phyloP scores from a whole-genome alignment of 2,113 vertebrate species.

The Leucosticte australis region DNA sequence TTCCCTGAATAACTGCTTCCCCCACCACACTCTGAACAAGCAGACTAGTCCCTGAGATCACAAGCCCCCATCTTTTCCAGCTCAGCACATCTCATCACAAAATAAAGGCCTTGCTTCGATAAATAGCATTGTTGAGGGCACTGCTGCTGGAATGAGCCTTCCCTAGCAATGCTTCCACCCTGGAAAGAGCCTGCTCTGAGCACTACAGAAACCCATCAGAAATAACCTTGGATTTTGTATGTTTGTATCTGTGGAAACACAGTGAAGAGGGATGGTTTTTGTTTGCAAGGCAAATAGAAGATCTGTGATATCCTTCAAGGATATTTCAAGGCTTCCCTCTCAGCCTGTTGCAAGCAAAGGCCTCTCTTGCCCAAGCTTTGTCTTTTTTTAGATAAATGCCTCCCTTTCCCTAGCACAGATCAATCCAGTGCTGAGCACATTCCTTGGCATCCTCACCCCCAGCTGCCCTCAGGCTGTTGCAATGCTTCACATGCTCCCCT shows the following conservation, averaged over 20 bases:
- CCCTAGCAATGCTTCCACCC: background rate
- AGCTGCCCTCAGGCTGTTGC: conserved; percentile 6
- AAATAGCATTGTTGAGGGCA: conserved; percentile 11
- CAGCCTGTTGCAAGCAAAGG: conserved; percentile 44
- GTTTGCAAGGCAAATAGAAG: background rate
- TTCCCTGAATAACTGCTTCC: conserved; percentile 16
- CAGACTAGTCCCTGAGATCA: conserved; percentile 26
- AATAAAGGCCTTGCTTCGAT: background rate
- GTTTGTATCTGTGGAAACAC: conserved; percentile 56
- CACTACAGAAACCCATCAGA: conserved; percentile 32
- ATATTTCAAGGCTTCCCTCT: background rate
- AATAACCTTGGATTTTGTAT: conserved; percentile 47
- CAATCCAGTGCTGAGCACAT: conserved; percentile 36
- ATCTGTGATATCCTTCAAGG: background rate
- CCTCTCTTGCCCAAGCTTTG: conserved; percentile 23
- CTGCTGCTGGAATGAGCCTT: conserved; percentile 20
- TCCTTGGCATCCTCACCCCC: conserved; percentile 21
- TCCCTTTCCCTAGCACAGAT: conserved; percentile 32
- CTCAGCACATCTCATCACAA: background rate
- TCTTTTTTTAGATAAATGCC: background rate
- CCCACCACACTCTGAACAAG: conserved; percentile 16
- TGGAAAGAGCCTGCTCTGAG: conserved; percentile 11
- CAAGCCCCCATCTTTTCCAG: background rate
- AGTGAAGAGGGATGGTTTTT: background rate
- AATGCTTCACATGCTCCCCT: background rate